A percentile compares a stretch with the other conserved stretches of the same genome.
phyloP scores from a whole-genome alignment of 2,888 invertebrate species.

The Erebia ligea region DNA sequence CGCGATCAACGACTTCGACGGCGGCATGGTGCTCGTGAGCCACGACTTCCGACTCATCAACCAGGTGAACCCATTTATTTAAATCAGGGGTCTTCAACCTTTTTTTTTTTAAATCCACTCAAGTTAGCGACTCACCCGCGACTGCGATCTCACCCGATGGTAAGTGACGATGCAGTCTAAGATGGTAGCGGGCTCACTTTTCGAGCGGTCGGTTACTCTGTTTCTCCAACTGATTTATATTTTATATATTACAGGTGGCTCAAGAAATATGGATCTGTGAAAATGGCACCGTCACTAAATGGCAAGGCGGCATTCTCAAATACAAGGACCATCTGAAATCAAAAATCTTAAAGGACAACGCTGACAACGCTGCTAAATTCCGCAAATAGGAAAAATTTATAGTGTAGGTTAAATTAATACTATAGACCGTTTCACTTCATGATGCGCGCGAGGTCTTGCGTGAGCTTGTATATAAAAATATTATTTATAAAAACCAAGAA shows the following conservation, averaged over 20 bases:
- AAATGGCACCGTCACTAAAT: slow-evolving; percentile 96
- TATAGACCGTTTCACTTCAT: not conserved
- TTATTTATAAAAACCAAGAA: not conserved
- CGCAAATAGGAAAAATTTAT: slow-evolving; percentile 62
- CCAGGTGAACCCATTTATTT: slow-evolving; percentile 86
- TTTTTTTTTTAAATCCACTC: no score
- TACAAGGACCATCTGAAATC: slow-evolving; percentile 98
- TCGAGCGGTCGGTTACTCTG: no score
- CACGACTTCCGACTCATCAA: slow-evolving; percentile 99
- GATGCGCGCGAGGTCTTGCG: slow-evolving; percentile 1
- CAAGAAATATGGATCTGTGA: slow-evolving; percentile 99
- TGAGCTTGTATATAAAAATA: slow-evolving; percentile 7
- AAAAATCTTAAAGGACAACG: slow-evolving; percentile 90
- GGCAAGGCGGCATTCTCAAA: slow-evolving; percentile 97
- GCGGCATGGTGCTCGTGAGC: slow-evolving; percentile 99
- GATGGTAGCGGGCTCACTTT: no score
- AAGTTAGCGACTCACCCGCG: no score
- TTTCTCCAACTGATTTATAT: no score
- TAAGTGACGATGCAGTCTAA: no score
- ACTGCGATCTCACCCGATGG: no score
- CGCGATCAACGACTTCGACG: slow-evolving; percentile 98
- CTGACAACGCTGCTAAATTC: slow-evolving; percentile 75
- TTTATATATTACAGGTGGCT: slow-evolving; percentile 97
- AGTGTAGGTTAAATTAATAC: slow-evolving; percentile 29
- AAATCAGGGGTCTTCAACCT: not conserved